A percentile compares a stretch with the other conserved stretches of the same genome.
These are phyloP conservation scores for Otolemur crassicaudatus DNA, from an alignment of 2,797 vertebrate species.

Conservation along the genomic window DNA sequence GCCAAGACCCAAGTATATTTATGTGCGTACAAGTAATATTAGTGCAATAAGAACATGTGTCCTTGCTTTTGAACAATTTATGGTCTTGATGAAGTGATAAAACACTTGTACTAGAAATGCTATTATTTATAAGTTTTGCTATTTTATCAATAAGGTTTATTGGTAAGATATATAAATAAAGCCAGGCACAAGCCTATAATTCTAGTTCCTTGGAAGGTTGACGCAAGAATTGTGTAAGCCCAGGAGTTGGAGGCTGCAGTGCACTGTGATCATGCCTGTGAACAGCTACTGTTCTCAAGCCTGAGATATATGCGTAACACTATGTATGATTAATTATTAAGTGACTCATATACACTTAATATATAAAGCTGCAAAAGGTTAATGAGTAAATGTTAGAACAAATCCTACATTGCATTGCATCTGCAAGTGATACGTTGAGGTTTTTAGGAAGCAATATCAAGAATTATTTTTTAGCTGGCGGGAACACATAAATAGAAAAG, in stretches of 20 bases:
- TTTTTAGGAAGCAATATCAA: conserved; percentile 50
- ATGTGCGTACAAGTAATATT: not conserved
- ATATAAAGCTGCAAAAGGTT: not conserved
- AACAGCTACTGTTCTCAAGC: not conserved
- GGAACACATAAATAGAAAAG: not conserved
- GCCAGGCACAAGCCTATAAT: not conserved
- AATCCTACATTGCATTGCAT: not conserved
- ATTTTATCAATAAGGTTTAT: not conserved
- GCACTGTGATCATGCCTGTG: not conserved
- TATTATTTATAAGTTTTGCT: not conserved
- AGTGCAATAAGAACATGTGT: not conserved
- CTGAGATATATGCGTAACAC: not conserved
- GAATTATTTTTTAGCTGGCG: not conserved
- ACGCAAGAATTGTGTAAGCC: not conserved
- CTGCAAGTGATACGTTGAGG: not conserved
- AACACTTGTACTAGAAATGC: not conserved
- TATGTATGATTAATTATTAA: not conserved
- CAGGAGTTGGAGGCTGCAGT: not conserved
- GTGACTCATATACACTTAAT: not conserved
- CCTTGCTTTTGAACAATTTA: not conserved
- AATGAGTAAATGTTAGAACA: not conserved
- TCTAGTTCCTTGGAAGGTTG: not conserved
- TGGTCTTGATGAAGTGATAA: not conserved
- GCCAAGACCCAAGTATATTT: not conserved
- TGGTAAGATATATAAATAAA: not conserved